Percentiles rank a stretch among this genome's conserved stretches.
Conservation (phyloP, 2,797 vertebrate genomes). For the Mormyrops boulengeri region DNA sequence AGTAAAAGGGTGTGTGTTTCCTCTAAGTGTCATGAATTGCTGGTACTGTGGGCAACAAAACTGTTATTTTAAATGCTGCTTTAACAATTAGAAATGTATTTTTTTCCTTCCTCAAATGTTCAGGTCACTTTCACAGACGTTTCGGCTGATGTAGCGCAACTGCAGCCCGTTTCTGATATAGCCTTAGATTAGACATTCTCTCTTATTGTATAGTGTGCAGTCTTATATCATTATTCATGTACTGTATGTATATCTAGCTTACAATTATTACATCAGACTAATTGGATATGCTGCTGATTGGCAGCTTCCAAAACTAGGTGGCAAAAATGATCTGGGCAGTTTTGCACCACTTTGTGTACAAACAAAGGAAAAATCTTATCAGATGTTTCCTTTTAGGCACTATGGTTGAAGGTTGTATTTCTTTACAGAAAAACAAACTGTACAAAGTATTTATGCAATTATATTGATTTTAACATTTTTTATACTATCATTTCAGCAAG, state of each 20-base stretch:
- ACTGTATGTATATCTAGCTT: constrained; percentile 63
- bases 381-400: constrained; percentile 66
- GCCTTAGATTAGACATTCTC: constrained; percentile 23
- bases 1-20: not conserved
- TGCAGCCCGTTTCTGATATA: constrained; percentile 28
- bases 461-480: constrained; percentile 85
- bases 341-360: constrained; percentile 88
- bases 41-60: constrained; percentile 66
- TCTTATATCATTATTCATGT: constrained; percentile 50
- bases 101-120: constrained; percentile 29
- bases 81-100: constrained; percentile 35
- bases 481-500: constrained; percentile 95
- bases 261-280: constrained; percentile 66
- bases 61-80: constrained; percentile 53
- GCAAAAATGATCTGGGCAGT: constrained; percentile 56
- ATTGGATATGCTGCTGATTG: constrained; percentile 50
- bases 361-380: constrained; percentile 69
- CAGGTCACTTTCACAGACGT: constrained; percentile 32
- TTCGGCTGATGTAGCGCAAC: constrained; percentile 22
- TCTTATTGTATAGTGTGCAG: constrained; percentile 40
- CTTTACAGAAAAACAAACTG: constrained; percentile 78
- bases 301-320: constrained; percentile 55
- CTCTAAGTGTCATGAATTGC: constrained; percentile 14
- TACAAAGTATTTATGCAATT: constrained; percentile 99
- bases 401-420: constrained; percentile 73